Base-by-base conservation (phyloP, 2,797 vertebrate genomes). In the Siniperca scherzeri region DNA sequence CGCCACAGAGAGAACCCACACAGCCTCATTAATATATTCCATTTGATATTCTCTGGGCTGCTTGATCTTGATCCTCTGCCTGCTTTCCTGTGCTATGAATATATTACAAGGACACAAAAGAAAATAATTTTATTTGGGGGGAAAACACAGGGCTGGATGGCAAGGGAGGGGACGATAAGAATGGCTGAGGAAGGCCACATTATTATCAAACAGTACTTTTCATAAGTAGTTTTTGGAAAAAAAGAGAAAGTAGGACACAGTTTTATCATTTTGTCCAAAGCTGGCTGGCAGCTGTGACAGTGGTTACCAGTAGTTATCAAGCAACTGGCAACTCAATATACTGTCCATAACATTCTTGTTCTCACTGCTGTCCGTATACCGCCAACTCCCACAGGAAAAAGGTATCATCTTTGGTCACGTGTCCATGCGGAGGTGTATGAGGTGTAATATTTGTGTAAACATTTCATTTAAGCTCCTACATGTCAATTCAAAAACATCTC, bases 31-130 rank as follows among this genome's bases (percentile, higher is more conserved):
- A 94, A 94, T 95, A 87, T 92, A 94, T 94, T 94, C 91, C 65
- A 87, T 94, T 93, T 95, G 93, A 95, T 95, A 90, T 93, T 87
- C 87, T 88, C 76, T 53, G 61, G 83, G 87, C 87, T 81, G 91
- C 87, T 88, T 92, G 86, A 92, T 94, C 90, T 87, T 78, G 85
- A 91, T 91, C 87, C 87, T 82, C 82, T 84, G 87, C 84, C 83
- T 93, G 83, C 90, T 92, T 90, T 88, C 84, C 91, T 92, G 88
- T 38, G 83, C 91, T 85, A 84, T 90, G 92, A 94, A 94, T 94
- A 93, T 70, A 93, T 93, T 92, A 94, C 74, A 74, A 90, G 78
- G 76, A 88, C 80, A 92, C 87, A 91, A 91, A 91, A 89, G 90
- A 78, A 90, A 91, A 88, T 82, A 53, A 81, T 87, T 90, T 89